Base-by-base conservation (phyloP, 2,113 vertebrate species). In the Neolamprologus modestus region DNA sequence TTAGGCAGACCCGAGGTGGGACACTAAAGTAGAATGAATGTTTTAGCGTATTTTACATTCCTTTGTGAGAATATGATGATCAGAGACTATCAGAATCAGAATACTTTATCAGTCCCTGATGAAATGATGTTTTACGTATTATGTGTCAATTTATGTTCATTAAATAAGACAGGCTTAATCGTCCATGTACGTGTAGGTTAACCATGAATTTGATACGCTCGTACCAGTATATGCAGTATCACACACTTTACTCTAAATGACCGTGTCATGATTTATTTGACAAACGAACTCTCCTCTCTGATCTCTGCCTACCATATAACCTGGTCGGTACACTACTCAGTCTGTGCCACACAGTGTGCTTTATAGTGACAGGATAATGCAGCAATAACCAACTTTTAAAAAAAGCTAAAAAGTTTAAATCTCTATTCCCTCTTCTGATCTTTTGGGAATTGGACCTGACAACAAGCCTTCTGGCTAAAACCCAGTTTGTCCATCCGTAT, bases 381-480 rank as follows among this genome's bases (percentile, higher is more conserved):
- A 28, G 14, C 24, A 26, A 76, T 19, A 76, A 76, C 40, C 14
- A 47, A 45, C 9, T 76, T 4, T 3, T 2, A 17, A 73, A 37
- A 35, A 71, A 68, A 21, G 61, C 19, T 66, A 1, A 37, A 66
- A 37, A n/a, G 33, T 37, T 66, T 35, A n/a, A 35, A 66, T 35
- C 68, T 42, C 5, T 11, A 28, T 1, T 45, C 42, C 9, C 21
- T 28, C 14, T 1, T 0, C 9, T 47, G 42, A 45, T 26, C 40
- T 3, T 45, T 76, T 2, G 8, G 21, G 21, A 47, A 24, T 26
- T 76, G 68, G 40, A 7, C 42, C 71, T 47, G 24, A 76, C 24
- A 76, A 28, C 9, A 76, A 76, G 24, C 24, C 71, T 73, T 73
- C 40, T 45, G 21, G 68, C 40, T 26, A 14, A 73, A 73, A 26